Base-by-base conservation (phyloP, 2,888 invertebrate genomes). In the Euzophera pinguis region DNA sequence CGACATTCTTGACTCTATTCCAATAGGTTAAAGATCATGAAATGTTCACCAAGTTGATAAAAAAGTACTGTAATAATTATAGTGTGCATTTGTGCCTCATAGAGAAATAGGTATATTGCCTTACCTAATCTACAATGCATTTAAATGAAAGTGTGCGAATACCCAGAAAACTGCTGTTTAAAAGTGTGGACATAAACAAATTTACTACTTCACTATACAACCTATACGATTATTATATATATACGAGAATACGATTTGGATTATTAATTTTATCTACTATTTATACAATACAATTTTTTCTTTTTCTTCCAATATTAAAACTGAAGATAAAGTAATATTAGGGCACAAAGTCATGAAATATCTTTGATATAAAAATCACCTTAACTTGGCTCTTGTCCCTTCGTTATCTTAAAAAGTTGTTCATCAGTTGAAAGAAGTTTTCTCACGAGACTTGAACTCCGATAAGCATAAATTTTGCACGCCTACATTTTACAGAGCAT, bases 401-500 rank as follows among this genome's bases (percentile, higher is more conserved):
- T 45, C 5, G 32, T 45, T 45, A 16, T 32, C 32, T 45, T 16
- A 5, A 14, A 34, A 45, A 45, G 32, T 45, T 45, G 9, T 10
- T n/a, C 41, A n/a, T 17, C 16, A 16, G 16, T 41, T 32, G 3
- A 32, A 32, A 45, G 42, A 43, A 27, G 43, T 43, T 43, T 29
- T 32, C 32, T 16, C 45, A 16, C 45, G 45, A 10, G 29, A 32
- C 34, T 3, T 32, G 32, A 32, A 34, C 32, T 34, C 32, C 45
- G 45, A 45, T 45, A 45, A 45, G 45, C 45, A 32, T 45, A 45
- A 45, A 45, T 45, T 45, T 45, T 29, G 8, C 45, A 13, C 45
- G 32, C 10, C 16, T 39, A 10, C 16, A 4, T 32, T 32, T 2
- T 22, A 5, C 22, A 22, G 22, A 22, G 22, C 22, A 22, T 22